Base-by-base conservation (phyloP, 1,140 invertebrate species). In the Holcopasites calliopsidis region DNA sequence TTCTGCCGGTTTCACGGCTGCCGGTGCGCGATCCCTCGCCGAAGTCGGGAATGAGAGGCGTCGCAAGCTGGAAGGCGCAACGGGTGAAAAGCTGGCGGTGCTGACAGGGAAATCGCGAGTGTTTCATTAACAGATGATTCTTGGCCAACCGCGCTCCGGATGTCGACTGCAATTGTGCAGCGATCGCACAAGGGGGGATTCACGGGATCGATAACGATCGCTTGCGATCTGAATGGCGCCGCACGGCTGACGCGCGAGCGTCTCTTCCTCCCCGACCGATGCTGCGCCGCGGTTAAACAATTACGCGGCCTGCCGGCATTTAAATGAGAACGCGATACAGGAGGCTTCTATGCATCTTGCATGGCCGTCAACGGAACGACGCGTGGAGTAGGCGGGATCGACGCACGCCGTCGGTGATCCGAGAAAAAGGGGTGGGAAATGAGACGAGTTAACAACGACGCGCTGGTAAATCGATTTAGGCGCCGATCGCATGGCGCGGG, bases 61-160 rank as follows among this genome's bases (percentile, higher is more conserved):
- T n/a, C 35, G 38, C 42, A 50, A 44, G 47, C 5, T 28, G 60
- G 52, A 79, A 70, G 66, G 65, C 75, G 82, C 62, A 55, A 66
- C 50, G 50, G 33, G 61, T 78, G 79, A 83, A 79, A 83, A 76
- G 33, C 21, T 35, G 65, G 57, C 61, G 58, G 72, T n/a, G n/a
- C n/a, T n/a, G n/a, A n/a, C n/a, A n/a, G 40, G 74, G n/a, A 68
- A 84, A 76, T 79, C 69, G 65, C 28, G 55, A 54, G 77, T 68
- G 82, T 83, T 83, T 82, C 82, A 83, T 83, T 83, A 76, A 61
- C 80, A 35, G 47, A 57, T 52, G 40, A 18, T 44, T 75, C 28
- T 26, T 28, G 21, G 11, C n/a, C 3, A 23, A 38, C 44, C 31
- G 60, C 28, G 35, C 54, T 33, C 26, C 55, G 69, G 65, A 72